Conservation (phyloP, 2,113 vertebrate genomes). For the Aegithalos caudatus region DNA sequence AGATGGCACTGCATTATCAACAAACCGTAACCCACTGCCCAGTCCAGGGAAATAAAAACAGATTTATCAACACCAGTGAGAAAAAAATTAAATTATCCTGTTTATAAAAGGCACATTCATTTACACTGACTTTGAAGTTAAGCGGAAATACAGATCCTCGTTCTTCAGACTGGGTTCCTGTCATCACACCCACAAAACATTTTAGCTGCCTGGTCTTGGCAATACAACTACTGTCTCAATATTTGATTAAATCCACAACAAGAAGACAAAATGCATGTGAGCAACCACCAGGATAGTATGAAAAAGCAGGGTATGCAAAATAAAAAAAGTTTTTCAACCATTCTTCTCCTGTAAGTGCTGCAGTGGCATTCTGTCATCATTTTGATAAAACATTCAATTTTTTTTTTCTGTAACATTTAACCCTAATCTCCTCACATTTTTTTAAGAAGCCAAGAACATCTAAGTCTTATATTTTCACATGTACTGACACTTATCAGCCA, state of each 20-base stretch:
- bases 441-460: not conserved
- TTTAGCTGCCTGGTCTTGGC: not conserved
- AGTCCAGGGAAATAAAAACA: not conserved
- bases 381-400: not conserved
- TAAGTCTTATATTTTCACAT: not conserved
- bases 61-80: not conserved
- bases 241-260: not conserved
- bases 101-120: not conserved
- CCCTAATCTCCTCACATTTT: not conserved
- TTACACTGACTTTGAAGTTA: conserved; percentile 22
- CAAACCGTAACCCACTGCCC: not conserved
- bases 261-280: not conserved
- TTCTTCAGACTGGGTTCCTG: conserved; percentile 4
- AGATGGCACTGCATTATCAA: conserved; percentile 53
- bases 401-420: not conserved
- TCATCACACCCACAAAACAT: not conserved
- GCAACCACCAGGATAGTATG: not conserved
- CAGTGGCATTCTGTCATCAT: not conserved
- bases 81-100: not conserved
- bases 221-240: not conserved
- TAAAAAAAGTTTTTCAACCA: not conserved
- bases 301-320: not conserved
- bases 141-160: not conserved
- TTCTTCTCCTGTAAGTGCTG: not conserved
- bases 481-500: not conserved